Evolutionary conservation across 1,140 invertebrate genomes (phyloP).

Genomic region (Camponotus vicinus): DNA sequence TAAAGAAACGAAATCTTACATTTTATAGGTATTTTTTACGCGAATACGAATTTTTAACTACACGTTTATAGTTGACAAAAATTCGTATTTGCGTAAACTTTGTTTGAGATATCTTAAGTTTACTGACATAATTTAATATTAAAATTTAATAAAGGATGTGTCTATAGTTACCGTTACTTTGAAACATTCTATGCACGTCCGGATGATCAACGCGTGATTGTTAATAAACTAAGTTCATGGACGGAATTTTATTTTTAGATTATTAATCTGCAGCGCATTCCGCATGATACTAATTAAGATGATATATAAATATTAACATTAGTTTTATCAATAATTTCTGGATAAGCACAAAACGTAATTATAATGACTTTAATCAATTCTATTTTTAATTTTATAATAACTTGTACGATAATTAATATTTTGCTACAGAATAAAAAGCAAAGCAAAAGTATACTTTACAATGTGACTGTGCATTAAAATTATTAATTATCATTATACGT

Average conservation of each 20-base stretch:
- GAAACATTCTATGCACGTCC: constrained; percentile 51
- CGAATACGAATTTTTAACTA: no score
- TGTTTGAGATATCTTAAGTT: constrained; percentile 16
- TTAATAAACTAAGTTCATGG: constrained; percentile 53
- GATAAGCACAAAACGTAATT: background rate
- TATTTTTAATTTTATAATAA: constrained; percentile 15
- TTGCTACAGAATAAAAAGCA: background rate
- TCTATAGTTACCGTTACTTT: constrained; percentile 27
- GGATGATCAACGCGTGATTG: constrained; percentile 10
- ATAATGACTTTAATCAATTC: background rate
- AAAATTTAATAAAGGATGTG: constrained; percentile 55
- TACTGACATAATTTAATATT: constrained; percentile 42
- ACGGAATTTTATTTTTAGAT: constrained; percentile 38
- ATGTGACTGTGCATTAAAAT: background rate
- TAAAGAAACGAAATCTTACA: background rate
- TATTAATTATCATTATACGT: no score
- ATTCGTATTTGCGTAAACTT: constrained; percentile 5
- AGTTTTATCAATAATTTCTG: constrained; percentile 5
- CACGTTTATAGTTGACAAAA: background rate
- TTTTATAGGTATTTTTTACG: background rate
- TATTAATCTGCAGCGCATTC: constrained; percentile 31
- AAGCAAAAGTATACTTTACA: background rate
- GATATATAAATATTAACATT: background rate
- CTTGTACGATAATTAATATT: constrained; percentile 10
- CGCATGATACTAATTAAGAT: constrained; percentile 21